A percentile compares a stretch with the other conserved stretches of the same genome.
These are phyloP conservation scores for Empidonax alnorum DNA, from an alignment of 2,113 vertebrate genomes.

Conservation along the genomic window DNA sequence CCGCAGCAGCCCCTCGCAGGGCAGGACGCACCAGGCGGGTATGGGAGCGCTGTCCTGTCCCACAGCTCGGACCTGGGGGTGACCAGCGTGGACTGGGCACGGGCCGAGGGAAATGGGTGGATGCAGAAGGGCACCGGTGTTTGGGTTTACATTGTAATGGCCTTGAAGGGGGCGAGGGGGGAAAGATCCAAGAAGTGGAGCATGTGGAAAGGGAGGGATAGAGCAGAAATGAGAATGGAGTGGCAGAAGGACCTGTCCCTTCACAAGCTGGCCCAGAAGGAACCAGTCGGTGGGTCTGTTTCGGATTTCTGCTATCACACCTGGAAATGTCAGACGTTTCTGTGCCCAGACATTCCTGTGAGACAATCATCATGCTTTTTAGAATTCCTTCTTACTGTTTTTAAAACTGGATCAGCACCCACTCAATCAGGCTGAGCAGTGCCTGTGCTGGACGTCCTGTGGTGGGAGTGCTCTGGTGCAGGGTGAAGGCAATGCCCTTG, in stretches of 20 bases:
- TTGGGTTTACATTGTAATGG: rapidly evolving
- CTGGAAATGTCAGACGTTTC: not conserved
- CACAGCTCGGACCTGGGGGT: not conserved
- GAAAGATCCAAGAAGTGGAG: not conserved
- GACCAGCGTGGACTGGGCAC: not conserved
- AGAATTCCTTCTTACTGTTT: not conserved
- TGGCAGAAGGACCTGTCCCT: not conserved
- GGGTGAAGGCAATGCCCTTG: not conserved
- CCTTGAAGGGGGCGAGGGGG: no score
- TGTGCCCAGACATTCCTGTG: not conserved
- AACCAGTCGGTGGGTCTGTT: not conserved
- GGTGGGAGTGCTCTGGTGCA: not conserved
- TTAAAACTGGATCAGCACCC: not conserved
- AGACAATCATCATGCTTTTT: not conserved
- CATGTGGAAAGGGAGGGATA: not conserved
- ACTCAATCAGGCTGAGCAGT: not conserved
- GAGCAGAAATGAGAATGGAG: rapidly evolving
- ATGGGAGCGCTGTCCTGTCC: not conserved
- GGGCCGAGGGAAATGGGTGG: not conserved
- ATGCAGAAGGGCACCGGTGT: not conserved
- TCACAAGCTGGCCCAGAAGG: not conserved
- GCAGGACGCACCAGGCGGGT: conserved; percentile 90
- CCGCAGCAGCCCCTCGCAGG: conserved; percentile 81
- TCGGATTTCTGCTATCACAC: not conserved
- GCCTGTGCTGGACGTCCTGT: not conserved